Evolutionary conservation across 2,797 vertebrate species (phyloP).

Genomic region (Poliocrania exsul): DNA sequence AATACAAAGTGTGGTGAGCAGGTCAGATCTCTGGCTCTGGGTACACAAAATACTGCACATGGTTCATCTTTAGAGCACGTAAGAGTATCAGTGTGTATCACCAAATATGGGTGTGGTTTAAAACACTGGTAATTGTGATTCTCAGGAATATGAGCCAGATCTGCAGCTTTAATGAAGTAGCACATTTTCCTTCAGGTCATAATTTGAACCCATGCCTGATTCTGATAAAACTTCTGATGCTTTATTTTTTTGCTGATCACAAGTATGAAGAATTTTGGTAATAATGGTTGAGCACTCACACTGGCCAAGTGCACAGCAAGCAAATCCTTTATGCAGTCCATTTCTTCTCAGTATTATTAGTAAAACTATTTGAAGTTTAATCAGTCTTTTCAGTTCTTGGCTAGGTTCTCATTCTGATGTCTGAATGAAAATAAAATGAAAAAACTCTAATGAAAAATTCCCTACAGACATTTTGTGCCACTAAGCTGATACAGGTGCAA

Average conservation of each 20-base stretch:
- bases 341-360: background rate
- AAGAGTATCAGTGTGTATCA: background rate
- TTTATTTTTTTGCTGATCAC: background rate
- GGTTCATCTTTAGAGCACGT: background rate
- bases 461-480: slow-evolving; percentile 3
- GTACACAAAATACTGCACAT: background rate
- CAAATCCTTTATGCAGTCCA: background rate
- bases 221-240: background rate
- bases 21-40: background rate
- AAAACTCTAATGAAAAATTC: slow-evolving; percentile 41
- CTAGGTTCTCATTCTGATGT: background rate
- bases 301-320: background rate
- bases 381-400: slow-evolving; percentile 26
- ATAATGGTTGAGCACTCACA: background rate
- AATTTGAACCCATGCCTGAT: background rate
- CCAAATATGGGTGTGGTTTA: background rate
- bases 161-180: background rate
- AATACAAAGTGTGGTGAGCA: background rate
- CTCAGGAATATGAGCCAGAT: background rate
- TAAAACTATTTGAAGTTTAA: slow-evolving; percentile 34
- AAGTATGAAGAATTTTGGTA: background rate
- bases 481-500: slow-evolving; percentile 47
- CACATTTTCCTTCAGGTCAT: background rate
- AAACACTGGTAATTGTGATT: background rate
- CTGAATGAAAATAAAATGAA: slow-evolving; percentile 24